These are phyloP conservation scores for Suricata suricatta DNA, from an alignment of 2,113 vertebrate species.

Conservation along the genomic window DNA sequence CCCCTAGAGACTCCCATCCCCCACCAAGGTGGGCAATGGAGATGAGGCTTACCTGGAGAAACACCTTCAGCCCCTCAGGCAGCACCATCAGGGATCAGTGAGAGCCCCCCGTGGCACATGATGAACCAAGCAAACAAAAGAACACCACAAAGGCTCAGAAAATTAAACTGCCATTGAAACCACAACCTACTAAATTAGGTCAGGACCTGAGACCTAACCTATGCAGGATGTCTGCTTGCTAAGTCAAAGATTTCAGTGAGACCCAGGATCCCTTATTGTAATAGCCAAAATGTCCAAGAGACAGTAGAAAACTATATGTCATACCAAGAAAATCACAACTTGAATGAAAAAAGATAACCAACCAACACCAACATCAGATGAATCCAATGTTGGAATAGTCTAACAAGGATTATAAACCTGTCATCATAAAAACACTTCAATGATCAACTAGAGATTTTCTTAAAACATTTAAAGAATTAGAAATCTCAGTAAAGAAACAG, in stretches of 20 bases:
- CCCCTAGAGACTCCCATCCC: background rate
- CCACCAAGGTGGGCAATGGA: accelerated
- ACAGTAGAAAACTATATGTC: background rate
- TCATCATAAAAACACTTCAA: background rate
- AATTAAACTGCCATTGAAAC: background rate
- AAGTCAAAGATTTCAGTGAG: background rate
- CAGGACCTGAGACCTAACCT: background rate
- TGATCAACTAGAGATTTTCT: background rate
- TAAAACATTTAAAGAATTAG: background rate
- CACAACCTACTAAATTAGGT: background rate
- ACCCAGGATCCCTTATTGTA: background rate
- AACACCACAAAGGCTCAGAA: background rate
- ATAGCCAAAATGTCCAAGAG: background rate
- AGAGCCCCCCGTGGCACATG: background rate
- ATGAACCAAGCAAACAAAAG: background rate
- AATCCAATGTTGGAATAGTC: background rate
- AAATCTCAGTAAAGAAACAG: background rate
- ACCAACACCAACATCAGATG: background rate
- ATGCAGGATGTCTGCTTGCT: background rate
- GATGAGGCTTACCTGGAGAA: background rate
- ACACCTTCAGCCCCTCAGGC: background rate
- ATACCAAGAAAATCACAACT: background rate
- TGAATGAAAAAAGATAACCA: background rate
- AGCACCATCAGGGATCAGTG: background rate
- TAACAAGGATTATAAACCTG: background rate